Evolutionary conservation across 2,797 vertebrate genomes (phyloP), one percentile per base, ranked within the genome.

Genomic region (Jordanella pulchra): DNA sequence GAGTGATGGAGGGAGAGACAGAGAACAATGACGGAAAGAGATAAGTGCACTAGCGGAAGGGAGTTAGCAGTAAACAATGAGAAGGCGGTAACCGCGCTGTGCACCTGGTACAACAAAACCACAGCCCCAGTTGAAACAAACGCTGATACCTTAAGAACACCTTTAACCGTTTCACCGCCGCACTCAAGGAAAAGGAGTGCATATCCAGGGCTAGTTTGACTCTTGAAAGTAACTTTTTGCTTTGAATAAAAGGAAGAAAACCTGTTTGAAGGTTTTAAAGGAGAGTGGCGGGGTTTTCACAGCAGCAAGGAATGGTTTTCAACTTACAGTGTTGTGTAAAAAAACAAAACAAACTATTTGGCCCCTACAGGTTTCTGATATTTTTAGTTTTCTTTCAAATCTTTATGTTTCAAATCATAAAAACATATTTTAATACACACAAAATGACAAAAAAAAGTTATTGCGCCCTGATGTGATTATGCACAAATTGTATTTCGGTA

Each of bases 11-110:
- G 54, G 64, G 68, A 44, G 77, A 72, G 75, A 78, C 28, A 73
- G 42, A 82, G 65, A 69, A 72, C 54, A 78, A 71, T 78, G 82
- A 73, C 78, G 80, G 76, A 79, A 80, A 84, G 68, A 69, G 78
- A 75, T 90, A 88, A 85, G 47, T 67, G 82, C 80, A 79, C 81
- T 87, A 90, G 92, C 93, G 89, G 93, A 93, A 93, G 90, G 92
- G 94, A 95, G 95, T 91, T 80, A 90, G 94, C 94, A 93, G 95
- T 95, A 95, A 96, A 95, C 95, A 95, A 90, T 94, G 91, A 92
- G 91, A 80, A 92, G 90, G 75, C 30, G 60, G 89, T 94, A 96
- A 96, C 96, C 93, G 84, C 95, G 94, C 65, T 83, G 87, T 91
- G 93, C 96, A 96, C 96, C 95, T 96, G 95, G 94, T 90, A 82